Base-by-base conservation (phyloP, 2,797 vertebrate species). In the Thripadectes ignobilis region DNA sequence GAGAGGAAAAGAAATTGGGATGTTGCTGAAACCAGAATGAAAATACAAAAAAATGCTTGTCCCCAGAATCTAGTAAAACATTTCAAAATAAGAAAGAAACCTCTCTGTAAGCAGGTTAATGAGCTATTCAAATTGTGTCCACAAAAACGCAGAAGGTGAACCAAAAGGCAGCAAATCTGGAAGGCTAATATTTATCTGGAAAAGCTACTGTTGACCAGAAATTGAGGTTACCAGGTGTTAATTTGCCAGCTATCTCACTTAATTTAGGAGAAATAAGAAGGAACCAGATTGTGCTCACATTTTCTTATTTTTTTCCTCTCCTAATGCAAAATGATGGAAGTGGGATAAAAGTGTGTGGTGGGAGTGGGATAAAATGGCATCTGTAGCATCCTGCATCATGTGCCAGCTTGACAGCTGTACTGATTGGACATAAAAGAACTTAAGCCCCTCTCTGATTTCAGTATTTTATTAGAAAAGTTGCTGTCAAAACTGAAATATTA, bases 201-300 rank as follows among this genome's bases (percentile, higher is more conserved):
- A 88, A 48, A 80, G 78, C 51, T 85, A 30, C 78, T 71, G 32
- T 63, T 79, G 87, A 66, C 39, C 61, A 79, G 89, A 87, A 92
- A 67, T 80, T 85, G 68, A 49, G 84, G 87, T 92, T 89, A 69
- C 61, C 75, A 88, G 78, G 52, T 94, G 87, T 91, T 94, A 91
- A 83, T 92, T 94, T 91, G 39, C 16, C 69, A 61, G 48, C 39
- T 76, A 34, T 52, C 43, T 91, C n/a, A 17, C 71, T 73, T 84
- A 76, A 39, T 93, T 75, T 77, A 43, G 48, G 52, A 82, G 52
- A 87, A 85, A 62, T 69, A 45, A 85, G 48, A 38, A 85, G 39
- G 69, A 34, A 16, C 26, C 55, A 54, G 39, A 22, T 59, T 82
- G 80, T 87, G 30, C 55, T 92, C 29, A 34, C 21, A 14, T 66